Conservation (phyloP, 2,888 invertebrate species). For the Melanostoma scalare region DNA sequence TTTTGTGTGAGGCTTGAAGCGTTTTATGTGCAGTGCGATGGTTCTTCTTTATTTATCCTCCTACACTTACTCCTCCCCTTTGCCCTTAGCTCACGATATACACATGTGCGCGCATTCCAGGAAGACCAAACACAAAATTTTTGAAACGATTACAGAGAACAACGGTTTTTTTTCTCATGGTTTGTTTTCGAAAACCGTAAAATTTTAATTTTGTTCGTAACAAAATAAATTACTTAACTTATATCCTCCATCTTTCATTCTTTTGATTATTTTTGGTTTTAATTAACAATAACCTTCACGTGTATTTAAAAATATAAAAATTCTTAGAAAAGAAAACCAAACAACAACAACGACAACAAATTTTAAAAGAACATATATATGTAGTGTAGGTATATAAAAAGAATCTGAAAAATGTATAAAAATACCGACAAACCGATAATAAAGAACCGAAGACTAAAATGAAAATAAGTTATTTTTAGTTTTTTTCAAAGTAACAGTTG, state of each 20-base stretch:
- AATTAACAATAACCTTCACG: slow-evolving; percentile 59
- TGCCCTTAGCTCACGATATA: too few species aligned
- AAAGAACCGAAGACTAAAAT: slow-evolving; percentile 51
- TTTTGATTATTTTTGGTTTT: slow-evolving; percentile 34
- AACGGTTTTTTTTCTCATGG: slow-evolving; percentile 22
- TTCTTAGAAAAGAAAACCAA: slow-evolving; percentile 21
- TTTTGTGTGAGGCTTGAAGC: slow-evolving; percentile 34
- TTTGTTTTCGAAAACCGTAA: slow-evolving; percentile 3
- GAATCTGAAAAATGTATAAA: slow-evolving; percentile 67
- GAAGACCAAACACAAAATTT: slow-evolving; percentile 9
- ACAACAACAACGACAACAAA: slow-evolving; percentile 16
- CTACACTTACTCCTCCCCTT: too few species aligned
- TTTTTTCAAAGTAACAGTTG: slow-evolving; percentile 52
- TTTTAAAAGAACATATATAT: slow-evolving; percentile 25
- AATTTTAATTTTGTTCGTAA: background rate
- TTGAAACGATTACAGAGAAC: background rate
- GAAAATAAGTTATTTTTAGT: slow-evolving; percentile 60
- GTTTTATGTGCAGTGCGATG: slow-evolving; percentile 42
- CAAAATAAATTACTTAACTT: slow-evolving; percentile 49
- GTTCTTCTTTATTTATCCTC: background rate
- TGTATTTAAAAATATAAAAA: slow-evolving; percentile 38
- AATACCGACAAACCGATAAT: slow-evolving; percentile 61
- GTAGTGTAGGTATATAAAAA: slow-evolving; percentile 43
- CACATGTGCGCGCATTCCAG: slow-evolving; percentile 27
- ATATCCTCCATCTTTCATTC: slow-evolving; percentile 15